Evolutionary conservation across 2,888 invertebrate species (phyloP).

Genomic region (Pristionchus entomophagus): DNA sequence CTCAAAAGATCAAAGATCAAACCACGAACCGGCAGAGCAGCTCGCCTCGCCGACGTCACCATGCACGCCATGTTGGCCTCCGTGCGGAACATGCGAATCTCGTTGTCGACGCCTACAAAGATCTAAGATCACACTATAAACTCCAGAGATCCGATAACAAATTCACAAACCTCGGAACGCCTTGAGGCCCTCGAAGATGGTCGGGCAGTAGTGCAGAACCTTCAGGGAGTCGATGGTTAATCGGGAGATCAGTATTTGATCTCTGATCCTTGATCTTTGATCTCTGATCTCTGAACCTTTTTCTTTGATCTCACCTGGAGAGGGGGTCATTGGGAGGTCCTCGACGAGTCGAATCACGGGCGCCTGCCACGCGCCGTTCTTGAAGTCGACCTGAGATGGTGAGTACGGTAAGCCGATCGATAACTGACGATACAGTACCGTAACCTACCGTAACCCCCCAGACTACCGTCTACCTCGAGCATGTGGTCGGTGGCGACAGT

Average conservation of each 20-base stretch:
- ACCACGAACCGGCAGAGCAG: constrained; percentile 84
- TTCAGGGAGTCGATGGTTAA: background rate
- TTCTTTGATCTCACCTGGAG: background rate
- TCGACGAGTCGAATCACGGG: constrained; percentile 27
- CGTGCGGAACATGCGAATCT: constrained; percentile 92
- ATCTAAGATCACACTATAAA: background rate
- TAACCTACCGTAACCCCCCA: background rate
- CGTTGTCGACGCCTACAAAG: constrained; percentile 86
- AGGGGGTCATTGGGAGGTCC: background rate
- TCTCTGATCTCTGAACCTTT: background rate
- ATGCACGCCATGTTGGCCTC: constrained; percentile 93
- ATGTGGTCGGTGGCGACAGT: constrained; percentile 11
- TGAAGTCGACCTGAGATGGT: constrained; percentile 23
- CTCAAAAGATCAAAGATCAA: background rate
- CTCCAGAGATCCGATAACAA: background rate
- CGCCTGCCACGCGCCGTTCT: constrained; percentile 29
- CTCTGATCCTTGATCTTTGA: background rate
- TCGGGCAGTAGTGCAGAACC: constrained; percentile 43
- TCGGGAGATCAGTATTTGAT: background rate
- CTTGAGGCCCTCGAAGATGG: constrained; percentile 46
- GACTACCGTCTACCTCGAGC: constrained; percentile 8
- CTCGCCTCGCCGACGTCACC: constrained; percentile 87
- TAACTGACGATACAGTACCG: background rate
- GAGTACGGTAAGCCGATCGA: background rate
- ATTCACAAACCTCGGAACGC: constrained; percentile 26